Evolutionary conservation across 2,797 vertebrate species (phyloP).

Genomic region (Enteromius viviparus): DNA sequence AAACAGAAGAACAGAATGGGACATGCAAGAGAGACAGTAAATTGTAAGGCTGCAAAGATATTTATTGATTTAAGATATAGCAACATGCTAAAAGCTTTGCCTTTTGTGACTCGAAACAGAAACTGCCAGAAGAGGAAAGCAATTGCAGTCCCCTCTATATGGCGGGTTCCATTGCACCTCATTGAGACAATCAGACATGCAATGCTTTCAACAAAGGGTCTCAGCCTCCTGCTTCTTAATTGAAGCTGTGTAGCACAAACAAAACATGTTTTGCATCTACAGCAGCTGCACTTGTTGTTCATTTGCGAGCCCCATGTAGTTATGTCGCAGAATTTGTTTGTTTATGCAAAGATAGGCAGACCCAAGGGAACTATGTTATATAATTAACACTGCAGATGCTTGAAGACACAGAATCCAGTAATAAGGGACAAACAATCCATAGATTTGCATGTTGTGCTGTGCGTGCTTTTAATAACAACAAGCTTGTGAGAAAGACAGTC

Average conservation of each 20-base stretch:
- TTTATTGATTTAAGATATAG: slow-evolving; percentile 30
- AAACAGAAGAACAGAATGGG: background rate
- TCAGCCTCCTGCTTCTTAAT: slow-evolving; percentile 24
- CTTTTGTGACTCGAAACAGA: background rate
- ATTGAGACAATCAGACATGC: slow-evolving; percentile 28
- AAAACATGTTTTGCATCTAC: slow-evolving; percentile 25
- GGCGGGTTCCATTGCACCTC: background rate
- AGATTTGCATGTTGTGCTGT: slow-evolving; percentile 56
- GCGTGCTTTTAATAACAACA: slow-evolving; percentile 35
- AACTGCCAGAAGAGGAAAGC: slow-evolving; percentile 36
- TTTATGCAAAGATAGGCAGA: slow-evolving; percentile 56
- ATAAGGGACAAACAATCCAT: slow-evolving; percentile 58
- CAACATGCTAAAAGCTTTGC: background rate
- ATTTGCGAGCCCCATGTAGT: slow-evolving; percentile 44
- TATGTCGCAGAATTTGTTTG: slow-evolving; percentile 53
- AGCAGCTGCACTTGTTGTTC: slow-evolving; percentile 33
- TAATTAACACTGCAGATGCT: slow-evolving; percentile 71
- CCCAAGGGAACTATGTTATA: slow-evolving; percentile 64
- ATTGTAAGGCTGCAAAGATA: background rate
- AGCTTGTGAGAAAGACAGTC: slow-evolving; percentile 45
- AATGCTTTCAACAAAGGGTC: slow-evolving; percentile 22
- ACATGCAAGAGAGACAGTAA: background rate
- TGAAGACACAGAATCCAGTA: slow-evolving; percentile 59
- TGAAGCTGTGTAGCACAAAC: slow-evolving; percentile 26
- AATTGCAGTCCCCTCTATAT: background rate